Percentiles rank a stretch among this genome's conserved stretches.
Evolutionary conservation across 2,888 invertebrate species (phyloP).

Genomic region (Troides oblongomaculatus): DNA sequence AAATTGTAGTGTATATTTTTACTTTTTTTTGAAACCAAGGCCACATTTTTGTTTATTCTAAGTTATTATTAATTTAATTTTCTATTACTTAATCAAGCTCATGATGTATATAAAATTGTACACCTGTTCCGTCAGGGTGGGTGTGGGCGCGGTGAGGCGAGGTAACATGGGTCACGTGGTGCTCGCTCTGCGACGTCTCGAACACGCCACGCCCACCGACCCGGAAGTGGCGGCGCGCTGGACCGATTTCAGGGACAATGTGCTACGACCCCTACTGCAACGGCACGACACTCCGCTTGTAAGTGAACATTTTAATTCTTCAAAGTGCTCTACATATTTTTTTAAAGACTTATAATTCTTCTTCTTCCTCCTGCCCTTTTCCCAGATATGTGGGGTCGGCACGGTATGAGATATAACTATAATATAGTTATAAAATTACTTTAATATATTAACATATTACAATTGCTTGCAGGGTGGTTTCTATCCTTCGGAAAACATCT

Average conservation of each 20-base stretch:
- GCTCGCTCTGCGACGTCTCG: slow-evolving; percentile 34
- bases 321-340: too few species aligned
- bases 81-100: too few species aligned
- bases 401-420: too few species aligned
- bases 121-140: neutral
- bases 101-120: neutral
- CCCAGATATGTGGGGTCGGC: too few species aligned
- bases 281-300: slow-evolving; percentile 60
- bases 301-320: slow-evolving; percentile 28
- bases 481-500: slow-evolving; percentile 61
- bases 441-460: neutral
- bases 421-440: too few species aligned
- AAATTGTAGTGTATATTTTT: too few species aligned
- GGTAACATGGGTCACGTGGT: slow-evolving; percentile 41
- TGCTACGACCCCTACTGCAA: slow-evolving; percentile 47
- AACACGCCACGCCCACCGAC: slow-evolving; percentile 31
- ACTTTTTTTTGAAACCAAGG: too few species aligned
- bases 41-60: too few species aligned
- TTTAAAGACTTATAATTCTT: too few species aligned
- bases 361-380: too few species aligned
- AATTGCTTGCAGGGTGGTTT: slow-evolving; percentile 57
- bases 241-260: slow-evolving; percentile 42
- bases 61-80: too few species aligned
- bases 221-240: slow-evolving; percentile 41
- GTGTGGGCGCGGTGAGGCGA: slow-evolving; percentile 36